Base-by-base conservation (phyloP, 2,888 invertebrate genomes). In the Atethmia centrago region DNA sequence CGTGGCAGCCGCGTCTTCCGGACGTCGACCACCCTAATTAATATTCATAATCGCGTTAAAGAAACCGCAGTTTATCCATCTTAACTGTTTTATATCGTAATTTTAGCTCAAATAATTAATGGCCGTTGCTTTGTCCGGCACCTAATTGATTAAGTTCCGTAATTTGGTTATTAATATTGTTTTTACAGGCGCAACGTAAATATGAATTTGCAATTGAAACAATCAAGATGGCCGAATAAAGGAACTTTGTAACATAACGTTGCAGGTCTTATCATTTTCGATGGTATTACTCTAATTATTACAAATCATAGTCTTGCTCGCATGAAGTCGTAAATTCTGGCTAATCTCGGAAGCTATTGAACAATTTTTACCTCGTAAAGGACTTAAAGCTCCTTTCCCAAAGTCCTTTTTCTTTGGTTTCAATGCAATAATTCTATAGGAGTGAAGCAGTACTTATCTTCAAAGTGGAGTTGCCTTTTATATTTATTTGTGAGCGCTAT, bases 31-130 rank as follows among this genome's bases (percentile, higher is more conserved):
- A 63, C 70, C 65, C 79, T 88, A 89, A 93, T 93, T 93, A 93
- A 92, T 92, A 92, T 92, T 92, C 89, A 92, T 93, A 92, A 93
- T 93, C 88, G 85, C 85, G 85, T 86, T 89, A 90, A 92, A 93
- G 92, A 92, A 88, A 86, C 87, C 82, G 79, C 86, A 85, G 85
- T 86, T 88, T 86, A 91, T 90, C 85, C 87, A 59, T 85, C 88
- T 89, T 87, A 88, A 88, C 89, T 87, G 88, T 87, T 89, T 90
- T 90, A 88, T 90, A 84, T 90, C 79, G 84, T 86, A 88, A 88
- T 87, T 88, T 87, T 83, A 86, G 77, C 77, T 82, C 69, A 58
- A 71, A 69, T 84, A 85, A 88, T 88, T 82, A 85, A 88, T 87
- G 88, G 79, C 42, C 76, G 82, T 56, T 65, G 78, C 88, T 88